These are phyloP conservation scores for Synergus itoensis DNA, from an alignment of 2,888 invertebrate genomes.

Conservation along the genomic window DNA sequence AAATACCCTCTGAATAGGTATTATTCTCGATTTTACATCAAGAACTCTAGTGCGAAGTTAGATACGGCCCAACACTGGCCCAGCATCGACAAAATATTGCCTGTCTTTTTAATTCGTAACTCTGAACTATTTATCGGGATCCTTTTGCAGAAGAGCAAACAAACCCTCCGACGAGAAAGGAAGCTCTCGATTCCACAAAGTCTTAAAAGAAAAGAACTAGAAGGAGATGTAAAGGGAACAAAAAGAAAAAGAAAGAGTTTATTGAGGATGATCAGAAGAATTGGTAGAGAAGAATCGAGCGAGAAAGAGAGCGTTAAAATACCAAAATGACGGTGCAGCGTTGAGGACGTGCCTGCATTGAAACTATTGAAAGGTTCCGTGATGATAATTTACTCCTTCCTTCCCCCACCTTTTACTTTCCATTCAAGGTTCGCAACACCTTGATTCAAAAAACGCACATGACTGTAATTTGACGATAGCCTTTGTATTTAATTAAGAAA, in stretches of 20 bases:
- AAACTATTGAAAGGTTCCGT: slow-evolving; percentile 50
- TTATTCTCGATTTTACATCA: too few relatives aligned
- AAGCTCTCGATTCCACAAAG: slow-evolving; percentile 57
- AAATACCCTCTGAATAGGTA: too few relatives aligned
- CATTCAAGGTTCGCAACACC: slow-evolving; percentile 33
- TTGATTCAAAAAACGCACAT: too few relatives aligned
- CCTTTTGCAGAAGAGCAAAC: slow-evolving; percentile 69
- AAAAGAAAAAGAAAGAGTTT: slow-evolving; percentile 51
- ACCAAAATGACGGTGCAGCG: slow-evolving; percentile 67
- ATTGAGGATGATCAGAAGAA: slow-evolving; percentile 44
- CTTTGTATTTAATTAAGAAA: too few relatives aligned
- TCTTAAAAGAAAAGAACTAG: slow-evolving; percentile 56
- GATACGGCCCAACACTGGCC: too few relatives aligned
- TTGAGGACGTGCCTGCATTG: slow-evolving; percentile 56
- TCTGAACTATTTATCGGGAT: slow-evolving; percentile 72
- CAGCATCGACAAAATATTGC: too few relatives aligned
- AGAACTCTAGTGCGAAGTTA: too few relatives aligned
- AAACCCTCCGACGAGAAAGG: slow-evolving; percentile 63
- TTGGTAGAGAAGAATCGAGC: slow-evolving; percentile 47
- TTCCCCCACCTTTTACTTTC: slow-evolving; percentile 24
- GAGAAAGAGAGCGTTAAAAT: slow-evolving; percentile 55
- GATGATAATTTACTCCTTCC: slow-evolving; percentile 74
- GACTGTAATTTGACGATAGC: too few relatives aligned
- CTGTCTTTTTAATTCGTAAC: slow-evolving; percentile 70
- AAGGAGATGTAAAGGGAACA: slow-evolving; percentile 48